Evolutionary conservation across 2,113 vertebrate species (phyloP).

Genomic region (Eptesicus fuscus): DNA sequence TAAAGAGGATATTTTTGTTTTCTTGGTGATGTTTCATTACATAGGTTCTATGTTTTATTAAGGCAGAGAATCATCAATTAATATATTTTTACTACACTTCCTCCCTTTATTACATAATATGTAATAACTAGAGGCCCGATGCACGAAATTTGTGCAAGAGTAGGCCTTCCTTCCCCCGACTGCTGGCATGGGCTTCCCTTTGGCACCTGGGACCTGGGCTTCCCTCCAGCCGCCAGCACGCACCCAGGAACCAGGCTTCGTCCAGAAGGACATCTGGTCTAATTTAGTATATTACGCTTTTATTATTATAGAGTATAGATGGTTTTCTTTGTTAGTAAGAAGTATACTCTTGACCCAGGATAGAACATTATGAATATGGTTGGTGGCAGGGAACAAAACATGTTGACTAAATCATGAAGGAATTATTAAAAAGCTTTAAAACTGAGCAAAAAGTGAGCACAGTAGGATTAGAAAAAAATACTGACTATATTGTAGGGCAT

Average conservation of each 20-base stretch:
- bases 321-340: not conserved
- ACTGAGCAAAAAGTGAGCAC: not conserved
- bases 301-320: too few relatives aligned
- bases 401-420: not conserved
- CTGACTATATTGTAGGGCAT: not conserved
- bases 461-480: not conserved
- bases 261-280: too few relatives aligned
- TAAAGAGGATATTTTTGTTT: slow-evolving; percentile 8
- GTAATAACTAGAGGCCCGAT: not conserved
- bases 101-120: not conserved
- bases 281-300: too few relatives aligned
- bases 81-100: not conserved
- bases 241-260: too few relatives aligned
- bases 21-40: not conserved
- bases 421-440: not conserved
- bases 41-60: not conserved
- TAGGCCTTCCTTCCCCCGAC: too few relatives aligned
- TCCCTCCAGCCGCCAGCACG: too few relatives aligned
- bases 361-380: not conserved
- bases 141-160: too few relatives aligned
- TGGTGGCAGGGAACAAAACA: not conserved
- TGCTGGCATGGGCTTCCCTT: too few relatives aligned
- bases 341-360: not conserved
- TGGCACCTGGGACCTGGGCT: too few relatives aligned
- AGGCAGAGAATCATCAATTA: not conserved